Evolutionary conservation across 2,797 vertebrate genomes (phyloP).

Genomic region (Antrozous pallidus): DNA sequence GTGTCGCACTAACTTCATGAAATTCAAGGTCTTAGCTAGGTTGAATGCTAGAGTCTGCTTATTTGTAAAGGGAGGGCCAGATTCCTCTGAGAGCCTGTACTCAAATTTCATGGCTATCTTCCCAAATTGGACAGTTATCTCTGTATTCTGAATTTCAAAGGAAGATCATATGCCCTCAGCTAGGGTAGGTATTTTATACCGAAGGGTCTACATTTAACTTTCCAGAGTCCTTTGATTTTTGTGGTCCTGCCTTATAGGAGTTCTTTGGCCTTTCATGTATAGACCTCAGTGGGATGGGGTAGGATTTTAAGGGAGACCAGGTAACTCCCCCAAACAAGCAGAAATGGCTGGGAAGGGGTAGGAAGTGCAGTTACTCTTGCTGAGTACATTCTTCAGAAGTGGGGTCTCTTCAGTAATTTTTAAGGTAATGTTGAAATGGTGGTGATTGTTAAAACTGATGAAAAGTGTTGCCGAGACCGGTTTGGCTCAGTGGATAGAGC

Average conservation of each 20-base stretch:
- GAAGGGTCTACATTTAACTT: not conserved
- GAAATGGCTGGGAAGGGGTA: not conserved
- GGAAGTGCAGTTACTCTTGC: not conserved
- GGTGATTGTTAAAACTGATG: not conserved
- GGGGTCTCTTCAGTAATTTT: not conserved
- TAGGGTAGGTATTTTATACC: not conserved
- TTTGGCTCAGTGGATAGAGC: no score
- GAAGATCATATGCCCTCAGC: not conserved
- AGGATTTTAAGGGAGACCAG: not conserved
- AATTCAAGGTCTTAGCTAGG: not conserved
- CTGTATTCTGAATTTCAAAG: slow-evolving; percentile 31
- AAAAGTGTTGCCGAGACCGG: no score
- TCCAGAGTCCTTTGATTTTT: slow-evolving; percentile 17
- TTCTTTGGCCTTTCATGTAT: not conserved
- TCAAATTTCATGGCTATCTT: slow-evolving; percentile 3
- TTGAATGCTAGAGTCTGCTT: not conserved
- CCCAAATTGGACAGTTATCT: not conserved
- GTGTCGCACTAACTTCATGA: not conserved
- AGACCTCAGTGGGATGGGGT: not conserved
- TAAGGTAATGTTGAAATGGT: not conserved
- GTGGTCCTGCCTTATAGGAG: not conserved
- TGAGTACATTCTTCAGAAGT: not conserved
- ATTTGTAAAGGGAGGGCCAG: not conserved
- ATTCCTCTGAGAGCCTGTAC: slow-evolving; percentile 12
- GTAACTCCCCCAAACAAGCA: not conserved